Base-by-base conservation (phyloP, 2,113 vertebrate genomes). In the Reinhardtius hippoglossoides region DNA sequence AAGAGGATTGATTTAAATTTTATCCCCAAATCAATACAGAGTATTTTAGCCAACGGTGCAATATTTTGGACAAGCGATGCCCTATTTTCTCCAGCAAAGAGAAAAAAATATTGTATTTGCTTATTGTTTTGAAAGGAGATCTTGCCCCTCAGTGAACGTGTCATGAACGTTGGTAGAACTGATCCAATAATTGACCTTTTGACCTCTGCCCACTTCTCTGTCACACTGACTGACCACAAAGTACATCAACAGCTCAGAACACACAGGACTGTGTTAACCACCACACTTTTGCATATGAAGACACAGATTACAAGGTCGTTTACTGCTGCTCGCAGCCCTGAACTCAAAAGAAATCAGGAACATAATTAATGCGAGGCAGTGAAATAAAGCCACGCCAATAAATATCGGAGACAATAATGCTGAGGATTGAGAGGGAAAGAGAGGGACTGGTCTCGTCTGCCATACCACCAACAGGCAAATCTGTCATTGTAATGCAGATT, bases 401-500 rank as follows among this genome's bases (percentile, higher is more conserved):
- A 76, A 81, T 77, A 86, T 84, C 67, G 42, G 66, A 62, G 46
- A 81, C 76, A 88, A 79, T 71, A 80, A 79, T 67, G 74, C 81
- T 83, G 73, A 87, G 70, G 5, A 80, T 74, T 50, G 54, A 59
- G 58, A 73, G 48, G 76, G 62, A 61, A 71, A 67, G 63, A 67
- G 63, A 59, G 55, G 83, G 69, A 63, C 80, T 70, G 68, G 82
- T 68, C 52, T 31, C 76, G 78, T 69, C 81, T 87, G 72, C 73
- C 35, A 46, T 64, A 62, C 68, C 67, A 63, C 89, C 62, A 81
- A 40, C 66, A 79, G 83, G 75, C 58, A 75, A 82, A 84, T 73
- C 42, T 78, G 61, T 78, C 54, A 83, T 89, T 92, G 80, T 91
- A 76, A 92, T 91, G 91, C 80, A 88, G 91, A 92, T 90, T 74